Evolutionary conservation across 2,113 vertebrate species (phyloP).

Genomic region (Hemicordylus capensis): DNA sequence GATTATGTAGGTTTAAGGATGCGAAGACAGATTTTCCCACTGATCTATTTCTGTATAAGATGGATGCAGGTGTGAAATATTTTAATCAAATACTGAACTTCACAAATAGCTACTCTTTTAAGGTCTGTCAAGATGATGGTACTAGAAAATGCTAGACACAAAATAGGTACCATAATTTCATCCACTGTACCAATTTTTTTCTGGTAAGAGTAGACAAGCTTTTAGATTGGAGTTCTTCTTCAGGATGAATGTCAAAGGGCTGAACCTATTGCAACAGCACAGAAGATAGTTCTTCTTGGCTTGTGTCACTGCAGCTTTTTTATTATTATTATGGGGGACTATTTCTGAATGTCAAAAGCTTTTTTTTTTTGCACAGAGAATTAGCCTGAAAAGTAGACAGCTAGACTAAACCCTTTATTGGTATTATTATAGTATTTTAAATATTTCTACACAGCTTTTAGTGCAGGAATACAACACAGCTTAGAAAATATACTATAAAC

Average conservation of each 20-base stretch:
- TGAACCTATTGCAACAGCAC: not conserved
- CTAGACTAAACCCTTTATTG: too few relatives aligned
- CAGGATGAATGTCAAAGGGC: too few relatives aligned
- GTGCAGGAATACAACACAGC: too few relatives aligned
- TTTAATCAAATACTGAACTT: slow-evolving; percentile 23
- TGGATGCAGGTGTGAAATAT: not conserved
- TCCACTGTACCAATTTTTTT: not conserved
- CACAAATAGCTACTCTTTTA: not conserved
- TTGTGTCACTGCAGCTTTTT: not conserved
- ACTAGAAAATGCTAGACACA: not conserved
- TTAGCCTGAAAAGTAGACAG: too few relatives aligned
- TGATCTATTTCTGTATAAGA: slow-evolving; percentile 37
- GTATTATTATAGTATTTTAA: too few relatives aligned
- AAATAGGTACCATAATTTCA: not conserved
- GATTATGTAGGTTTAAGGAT: slow-evolving; percentile 51
- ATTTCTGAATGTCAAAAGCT: not conserved
- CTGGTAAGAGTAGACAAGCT: not conserved
- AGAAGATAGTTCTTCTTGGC: not conserved
- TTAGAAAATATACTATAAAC: too few relatives aligned
- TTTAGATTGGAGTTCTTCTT: not conserved
- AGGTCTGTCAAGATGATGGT: slow-evolving; percentile 33
- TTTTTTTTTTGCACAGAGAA: too few relatives aligned
- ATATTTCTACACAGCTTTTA: too few relatives aligned
- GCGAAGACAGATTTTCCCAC: not conserved
- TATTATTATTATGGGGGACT: too few relatives aligned